Conservation (phyloP, 2,797 vertebrate species). For the Sebastes baramenuke region DNA sequence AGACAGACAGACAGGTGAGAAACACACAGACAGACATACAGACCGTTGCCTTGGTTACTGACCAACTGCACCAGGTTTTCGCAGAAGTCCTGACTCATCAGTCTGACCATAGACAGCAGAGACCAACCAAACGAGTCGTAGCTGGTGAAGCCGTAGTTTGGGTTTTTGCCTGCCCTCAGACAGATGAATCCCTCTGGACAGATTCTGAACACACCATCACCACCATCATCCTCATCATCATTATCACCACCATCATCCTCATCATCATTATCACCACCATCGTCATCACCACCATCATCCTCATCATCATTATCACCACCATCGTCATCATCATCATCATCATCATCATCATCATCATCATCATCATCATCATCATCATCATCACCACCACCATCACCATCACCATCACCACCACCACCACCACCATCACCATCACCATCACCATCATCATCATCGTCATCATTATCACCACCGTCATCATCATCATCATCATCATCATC, state of each 20-base stretch:
- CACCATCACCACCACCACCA: rapidly evolving
- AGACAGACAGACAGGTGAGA: neutral
- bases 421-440: rapidly evolving
- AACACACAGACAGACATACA: neutral
- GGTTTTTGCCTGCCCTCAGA: slow-evolving; percentile 84
- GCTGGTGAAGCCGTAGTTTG: slow-evolving; percentile 91
- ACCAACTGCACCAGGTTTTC: slow-evolving; percentile 91
- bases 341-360: rapidly evolving
- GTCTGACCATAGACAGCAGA: slow-evolving; percentile 88
- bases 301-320: rapidly evolving
- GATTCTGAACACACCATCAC: slow-evolving; percentile 69
- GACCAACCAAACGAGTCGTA: slow-evolving; percentile 92
- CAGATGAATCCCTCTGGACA: slow-evolving; percentile 89
- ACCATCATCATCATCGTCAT: rapidly evolving
- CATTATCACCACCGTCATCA: neutral
- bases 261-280: neutral
- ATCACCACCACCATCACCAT: rapidly evolving
- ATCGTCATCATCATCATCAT: rapidly evolving
- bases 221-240: neutral
- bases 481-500: neutral
- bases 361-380: rapidly evolving
- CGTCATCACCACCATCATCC: rapidly evolving
- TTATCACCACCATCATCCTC: neutral
- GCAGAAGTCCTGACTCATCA: slow-evolving; percentile 91
- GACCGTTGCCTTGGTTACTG: neutral